phyloP scores from a whole-genome alignment of 2,113 vertebrate species.

The Litocranius walleri region DNA sequence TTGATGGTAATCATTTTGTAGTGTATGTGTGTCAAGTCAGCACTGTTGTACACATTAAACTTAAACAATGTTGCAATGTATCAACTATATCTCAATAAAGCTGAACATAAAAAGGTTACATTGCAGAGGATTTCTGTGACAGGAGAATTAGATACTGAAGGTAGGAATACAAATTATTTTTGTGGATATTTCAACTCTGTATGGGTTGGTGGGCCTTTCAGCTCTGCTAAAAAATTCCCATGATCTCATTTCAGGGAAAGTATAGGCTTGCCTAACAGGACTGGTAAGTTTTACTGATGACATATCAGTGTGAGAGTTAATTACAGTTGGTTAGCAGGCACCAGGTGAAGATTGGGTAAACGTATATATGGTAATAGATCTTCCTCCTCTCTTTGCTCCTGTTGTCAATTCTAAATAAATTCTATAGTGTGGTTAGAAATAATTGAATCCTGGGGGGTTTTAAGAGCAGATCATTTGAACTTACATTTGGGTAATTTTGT shows the following conservation, averaged over 20 bases:
- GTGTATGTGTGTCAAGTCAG: background rate
- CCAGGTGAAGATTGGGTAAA: background rate
- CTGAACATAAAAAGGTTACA: background rate
- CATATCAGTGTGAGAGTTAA: background rate
- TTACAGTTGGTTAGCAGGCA: background rate
- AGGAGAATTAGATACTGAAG: background rate
- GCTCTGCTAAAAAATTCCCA: background rate
- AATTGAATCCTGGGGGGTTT: background rate
- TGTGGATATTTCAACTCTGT: background rate
- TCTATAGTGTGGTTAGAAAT: background rate
- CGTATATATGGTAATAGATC: fast-evolving
- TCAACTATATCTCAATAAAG: background rate
- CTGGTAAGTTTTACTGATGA: background rate
- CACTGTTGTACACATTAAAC: background rate
- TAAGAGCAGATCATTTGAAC: background rate
- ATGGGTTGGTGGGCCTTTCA: background rate
- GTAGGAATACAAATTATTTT: background rate
- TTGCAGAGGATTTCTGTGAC: background rate
- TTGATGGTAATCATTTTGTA: background rate
- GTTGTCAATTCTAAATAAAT: background rate
- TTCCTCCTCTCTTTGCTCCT: background rate
- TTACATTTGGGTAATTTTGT: background rate
- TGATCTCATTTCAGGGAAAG: conserved; percentile 5
- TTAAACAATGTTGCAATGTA: background rate
- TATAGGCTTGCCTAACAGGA: background rate